These are phyloP conservation scores for Pseudomyrmex pallidus DNA, from an alignment of 1,140 invertebrate species.

Conservation along the genomic window DNA sequence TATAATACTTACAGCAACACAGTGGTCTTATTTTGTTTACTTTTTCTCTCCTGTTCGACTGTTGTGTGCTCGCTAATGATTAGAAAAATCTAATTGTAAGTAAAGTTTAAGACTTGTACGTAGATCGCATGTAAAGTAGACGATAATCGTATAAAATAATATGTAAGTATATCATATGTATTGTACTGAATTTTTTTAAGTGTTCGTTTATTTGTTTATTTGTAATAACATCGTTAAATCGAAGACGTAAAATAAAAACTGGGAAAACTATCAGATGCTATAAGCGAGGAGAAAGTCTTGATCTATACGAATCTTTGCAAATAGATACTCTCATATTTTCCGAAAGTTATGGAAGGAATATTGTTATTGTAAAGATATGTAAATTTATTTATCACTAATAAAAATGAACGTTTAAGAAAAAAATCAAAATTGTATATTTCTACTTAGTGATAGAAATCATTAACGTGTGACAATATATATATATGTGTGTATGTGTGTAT, in stretches of 20 bases:
- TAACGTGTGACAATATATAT: no score
- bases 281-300: constrained; percentile 59
- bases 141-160: constrained; percentile 46
- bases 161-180: constrained; percentile 47
- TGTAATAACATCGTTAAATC: constrained; percentile 5
- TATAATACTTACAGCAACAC: constrained; percentile 61
- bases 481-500: no score
- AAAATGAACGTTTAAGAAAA: constrained; percentile 83
- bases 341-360: constrained; percentile 82
- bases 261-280: constrained; percentile 34
- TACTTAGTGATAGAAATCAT: no score
- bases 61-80: constrained; percentile 67
- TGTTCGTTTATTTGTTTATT: constrained; percentile 34
- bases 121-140: constrained; percentile 67
- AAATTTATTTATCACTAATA: constrained; percentile 86
- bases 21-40: constrained; percentile 61
- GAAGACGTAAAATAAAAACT: constrained; percentile 1
- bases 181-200: constrained; percentile 54
- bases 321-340: constrained; percentile 83
- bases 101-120: constrained; percentile 57
- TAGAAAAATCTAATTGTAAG: constrained; percentile 63
- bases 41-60: constrained; percentile 64
- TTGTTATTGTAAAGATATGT: constrained; percentile 86
- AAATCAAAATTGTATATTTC: background rate
- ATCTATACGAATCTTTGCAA: constrained; percentile 73